A percentile compares a stretch with the other conserved stretches of the same genome.
Evolutionary conservation across 1,140 invertebrate genomes (phyloP).

Genomic region (Panagrolaimus sp.): DNA sequence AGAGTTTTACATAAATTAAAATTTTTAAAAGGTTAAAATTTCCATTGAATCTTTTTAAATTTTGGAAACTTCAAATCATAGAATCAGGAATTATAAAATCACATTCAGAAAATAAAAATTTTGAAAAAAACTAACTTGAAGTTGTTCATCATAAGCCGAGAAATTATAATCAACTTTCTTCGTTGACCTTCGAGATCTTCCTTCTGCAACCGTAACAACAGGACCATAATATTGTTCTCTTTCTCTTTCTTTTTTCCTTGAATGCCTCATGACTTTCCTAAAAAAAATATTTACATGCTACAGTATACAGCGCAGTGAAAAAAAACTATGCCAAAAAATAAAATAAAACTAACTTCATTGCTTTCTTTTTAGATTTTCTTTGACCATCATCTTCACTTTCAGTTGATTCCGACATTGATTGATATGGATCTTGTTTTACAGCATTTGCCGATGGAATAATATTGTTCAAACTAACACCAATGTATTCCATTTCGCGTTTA

Average conservation of each 20-base stretch:
- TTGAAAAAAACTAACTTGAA: slow-evolving; percentile 34
- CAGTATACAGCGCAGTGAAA: not conserved
- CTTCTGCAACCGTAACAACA: slow-evolving; percentile 53
- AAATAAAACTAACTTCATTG: slow-evolving; percentile 40
- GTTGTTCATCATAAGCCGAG: slow-evolving; percentile 49
- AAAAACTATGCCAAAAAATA: not conserved
- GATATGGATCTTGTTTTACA: slow-evolving; percentile 2
- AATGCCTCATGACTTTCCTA: slow-evolving; percentile 21
- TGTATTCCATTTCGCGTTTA: slow-evolving; percentile 53
- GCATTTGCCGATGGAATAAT: slow-evolving; percentile 38
- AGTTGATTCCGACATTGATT: slow-evolving; percentile 16
- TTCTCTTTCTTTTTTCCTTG: slow-evolving; percentile 8
- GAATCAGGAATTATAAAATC: no score
- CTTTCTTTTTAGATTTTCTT: slow-evolving; percentile 48
- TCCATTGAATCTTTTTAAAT: no score
- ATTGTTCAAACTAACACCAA: slow-evolving; percentile 51
- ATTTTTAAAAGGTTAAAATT: no score
- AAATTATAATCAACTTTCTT: slow-evolving; percentile 56
- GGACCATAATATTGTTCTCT: slow-evolving; percentile 29
- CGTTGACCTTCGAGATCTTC: slow-evolving; percentile 39
- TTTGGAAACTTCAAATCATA: no score
- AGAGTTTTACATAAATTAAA: no score
- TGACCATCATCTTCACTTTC: slow-evolving; percentile 46
- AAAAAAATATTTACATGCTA: not conserved
- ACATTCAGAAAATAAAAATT: not conserved